These are phyloP conservation scores for Coleophora flavipennella DNA, from an alignment of 2,888 invertebrate genomes.

Conservation along the genomic window DNA sequence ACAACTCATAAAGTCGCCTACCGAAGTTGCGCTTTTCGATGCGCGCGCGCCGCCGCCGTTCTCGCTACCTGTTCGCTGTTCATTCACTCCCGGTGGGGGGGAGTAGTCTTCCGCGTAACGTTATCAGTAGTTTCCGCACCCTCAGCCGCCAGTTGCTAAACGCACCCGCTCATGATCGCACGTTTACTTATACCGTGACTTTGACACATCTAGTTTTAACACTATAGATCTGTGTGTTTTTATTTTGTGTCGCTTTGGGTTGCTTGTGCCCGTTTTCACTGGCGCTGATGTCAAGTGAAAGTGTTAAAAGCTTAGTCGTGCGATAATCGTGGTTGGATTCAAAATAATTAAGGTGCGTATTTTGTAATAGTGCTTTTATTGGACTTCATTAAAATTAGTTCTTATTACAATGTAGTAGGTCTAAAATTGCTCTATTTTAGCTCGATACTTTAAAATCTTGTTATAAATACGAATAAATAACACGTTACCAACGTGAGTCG, in stretches of 20 bases:
- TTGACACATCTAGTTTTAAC: slow-evolving; percentile 54
- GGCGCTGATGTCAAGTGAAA: slow-evolving; percentile 19
- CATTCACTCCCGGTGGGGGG: slow-evolving; percentile 35
- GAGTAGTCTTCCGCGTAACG: slow-evolving; percentile 58
- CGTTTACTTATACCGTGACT: slow-evolving; percentile 30
- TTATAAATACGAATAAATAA: too few species aligned
- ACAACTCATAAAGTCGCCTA: slow-evolving; percentile 16
- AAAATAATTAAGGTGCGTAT: slow-evolving; percentile 25
- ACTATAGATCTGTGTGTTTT: slow-evolving; percentile 18
- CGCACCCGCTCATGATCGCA: slow-evolving; percentile 65
- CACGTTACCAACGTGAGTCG: too few species aligned
- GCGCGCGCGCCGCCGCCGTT: slow-evolving; percentile 16
- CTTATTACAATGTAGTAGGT: too few species aligned
- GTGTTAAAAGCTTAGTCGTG: slow-evolving; percentile 21
- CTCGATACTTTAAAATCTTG: too few species aligned
- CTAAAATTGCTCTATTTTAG: too few species aligned
- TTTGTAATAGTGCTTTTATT: slow-evolving; percentile 3
- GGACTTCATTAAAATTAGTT: too few species aligned
- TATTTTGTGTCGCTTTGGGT: neutral
- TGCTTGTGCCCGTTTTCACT: too few species aligned
- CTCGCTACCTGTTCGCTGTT: slow-evolving; percentile 51
- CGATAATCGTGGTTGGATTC: slow-evolving; percentile 17
- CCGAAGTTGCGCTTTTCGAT: slow-evolving; percentile 16
- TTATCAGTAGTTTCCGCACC: slow-evolving; percentile 71
- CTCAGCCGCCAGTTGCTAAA: slow-evolving; percentile 66